These are phyloP conservation scores for Drosophila fungiperda DNA, from an alignment of 2,888 invertebrate genomes.

Conservation along the genomic window DNA sequence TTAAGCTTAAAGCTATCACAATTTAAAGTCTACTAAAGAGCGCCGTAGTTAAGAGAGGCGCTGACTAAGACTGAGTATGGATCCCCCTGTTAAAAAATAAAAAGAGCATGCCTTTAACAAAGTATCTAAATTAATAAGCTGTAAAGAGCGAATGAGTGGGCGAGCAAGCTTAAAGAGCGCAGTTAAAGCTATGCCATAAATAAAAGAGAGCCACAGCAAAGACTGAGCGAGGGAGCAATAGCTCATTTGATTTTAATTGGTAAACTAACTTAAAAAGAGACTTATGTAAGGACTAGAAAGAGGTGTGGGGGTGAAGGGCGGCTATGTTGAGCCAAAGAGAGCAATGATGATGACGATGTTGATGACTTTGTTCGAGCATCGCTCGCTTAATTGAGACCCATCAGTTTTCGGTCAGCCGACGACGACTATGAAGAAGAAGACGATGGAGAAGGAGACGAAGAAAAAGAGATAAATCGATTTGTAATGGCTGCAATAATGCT, in stretches of 20 bases:
- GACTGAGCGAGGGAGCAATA: conserved; percentile 1
- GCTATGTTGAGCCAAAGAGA: background rate
- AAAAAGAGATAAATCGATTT: conserved; percentile 82
- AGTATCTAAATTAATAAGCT: conserved; percentile 10
- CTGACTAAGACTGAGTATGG: background rate
- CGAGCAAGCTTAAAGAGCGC: background rate
- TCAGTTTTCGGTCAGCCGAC: conserved; percentile 59
- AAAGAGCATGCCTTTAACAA: background rate
- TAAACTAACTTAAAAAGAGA: conserved; percentile 34
- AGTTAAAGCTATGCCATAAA: conserved; percentile 21
- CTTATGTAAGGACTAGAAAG: conserved; percentile 5
- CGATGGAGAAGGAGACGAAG: background rate
- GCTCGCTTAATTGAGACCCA: conserved; percentile 62
- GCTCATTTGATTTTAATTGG: conserved; percentile 42
- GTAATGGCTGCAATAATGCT: conserved; percentile 71
- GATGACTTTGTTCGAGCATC: conserved; percentile 48
- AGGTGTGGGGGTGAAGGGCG: background rate
- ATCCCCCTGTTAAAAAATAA: background rate
- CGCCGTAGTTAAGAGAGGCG: background rate
- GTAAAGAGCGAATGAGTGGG: background rate
- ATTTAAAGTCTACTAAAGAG: background rate
- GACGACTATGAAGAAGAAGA: conserved; percentile 10
- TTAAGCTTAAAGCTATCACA: background rate
- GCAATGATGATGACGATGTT: conserved; percentile 43
- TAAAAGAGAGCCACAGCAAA: background rate